A percentile compares a stretch with the other conserved stretches of the same genome.
Evolutionary conservation across 2,888 invertebrate genomes (phyloP).

Genomic region (Nycteola revayana): DNA sequence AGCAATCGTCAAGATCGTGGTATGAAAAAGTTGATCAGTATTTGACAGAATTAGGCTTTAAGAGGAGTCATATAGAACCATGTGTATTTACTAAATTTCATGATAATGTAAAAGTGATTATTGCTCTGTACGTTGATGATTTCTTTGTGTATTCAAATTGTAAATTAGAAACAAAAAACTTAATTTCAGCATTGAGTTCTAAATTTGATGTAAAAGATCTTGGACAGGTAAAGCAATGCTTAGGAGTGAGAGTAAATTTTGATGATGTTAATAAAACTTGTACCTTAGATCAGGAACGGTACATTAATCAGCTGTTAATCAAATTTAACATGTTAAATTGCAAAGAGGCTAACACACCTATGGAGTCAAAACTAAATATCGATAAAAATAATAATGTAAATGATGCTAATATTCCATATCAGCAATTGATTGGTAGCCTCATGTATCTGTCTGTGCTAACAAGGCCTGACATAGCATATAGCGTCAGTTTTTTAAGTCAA

Average conservation of each 20-base stretch:
- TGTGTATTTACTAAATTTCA: constrained; percentile 4
- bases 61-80: constrained; percentile 3
- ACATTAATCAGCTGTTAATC: background rate
- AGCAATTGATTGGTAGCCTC: too few species aligned
- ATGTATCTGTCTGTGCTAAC: constrained; percentile 1
- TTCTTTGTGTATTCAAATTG: too few species aligned
- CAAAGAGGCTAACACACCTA: constrained; percentile 3
- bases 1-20: background rate
- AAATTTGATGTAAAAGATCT: constrained; percentile 7
- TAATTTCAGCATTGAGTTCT: background rate
- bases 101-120: background rate
- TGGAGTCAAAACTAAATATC: too few species aligned
- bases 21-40: constrained; percentile 2
- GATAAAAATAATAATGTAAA: constrained; percentile 3
- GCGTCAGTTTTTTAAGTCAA: constrained; percentile 1
- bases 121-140: constrained; percentile 5
- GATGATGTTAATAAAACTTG: background rate
- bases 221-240: constrained; percentile 2
- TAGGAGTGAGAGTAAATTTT: too few species aligned
- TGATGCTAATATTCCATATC: too few species aligned
- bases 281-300: constrained; percentile 1
- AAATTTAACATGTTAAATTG: background rate
- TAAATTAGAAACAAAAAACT: too few species aligned
- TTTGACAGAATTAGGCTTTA: background rate
- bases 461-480: constrained; percentile 1